A percentile compares a stretch with the other conserved stretches of the same genome.
Conservation (phyloP, 1,140 invertebrate species). For the Bactericera cockerelli region DNA sequence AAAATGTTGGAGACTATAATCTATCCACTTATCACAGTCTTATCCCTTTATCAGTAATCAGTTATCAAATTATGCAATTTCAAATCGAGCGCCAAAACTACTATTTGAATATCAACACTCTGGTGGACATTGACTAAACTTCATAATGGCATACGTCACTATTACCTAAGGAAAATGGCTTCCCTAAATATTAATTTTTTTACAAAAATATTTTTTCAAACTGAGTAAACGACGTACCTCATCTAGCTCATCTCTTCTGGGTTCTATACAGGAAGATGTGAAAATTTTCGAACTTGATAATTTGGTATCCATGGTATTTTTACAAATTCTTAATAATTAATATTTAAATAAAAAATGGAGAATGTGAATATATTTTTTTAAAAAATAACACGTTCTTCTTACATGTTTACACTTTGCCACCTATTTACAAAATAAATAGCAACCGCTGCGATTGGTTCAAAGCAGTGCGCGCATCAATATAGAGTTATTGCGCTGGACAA, state of each 20-base stretch:
- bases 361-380: not conserved
- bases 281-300: conserved; percentile 1
- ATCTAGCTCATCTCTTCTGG: conserved; percentile 2
- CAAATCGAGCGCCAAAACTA: no score
- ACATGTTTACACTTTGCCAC: conserved; percentile 8
- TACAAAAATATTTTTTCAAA: not conserved
- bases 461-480: not conserved
- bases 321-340: conserved; percentile 21
- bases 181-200: conserved; percentile 1
- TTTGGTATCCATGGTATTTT: not conserved
- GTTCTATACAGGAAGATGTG: conserved; percentile 1
- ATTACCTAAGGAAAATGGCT: conserved; percentile 1
- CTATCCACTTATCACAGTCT: no score
- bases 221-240: not conserved
- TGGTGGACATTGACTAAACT: no score
- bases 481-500: no score
- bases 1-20: no score
- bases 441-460: not conserved
- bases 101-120: no score
- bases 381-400: not conserved
- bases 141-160: no score
- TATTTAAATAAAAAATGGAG: conserved; percentile 24
- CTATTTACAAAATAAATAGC: not conserved
- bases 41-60: no score
- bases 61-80: no score